These are phyloP conservation scores for Oncopodura yosiiana DNA, from an alignment of 1,140 invertebrate species.

Conservation along the genomic window DNA sequence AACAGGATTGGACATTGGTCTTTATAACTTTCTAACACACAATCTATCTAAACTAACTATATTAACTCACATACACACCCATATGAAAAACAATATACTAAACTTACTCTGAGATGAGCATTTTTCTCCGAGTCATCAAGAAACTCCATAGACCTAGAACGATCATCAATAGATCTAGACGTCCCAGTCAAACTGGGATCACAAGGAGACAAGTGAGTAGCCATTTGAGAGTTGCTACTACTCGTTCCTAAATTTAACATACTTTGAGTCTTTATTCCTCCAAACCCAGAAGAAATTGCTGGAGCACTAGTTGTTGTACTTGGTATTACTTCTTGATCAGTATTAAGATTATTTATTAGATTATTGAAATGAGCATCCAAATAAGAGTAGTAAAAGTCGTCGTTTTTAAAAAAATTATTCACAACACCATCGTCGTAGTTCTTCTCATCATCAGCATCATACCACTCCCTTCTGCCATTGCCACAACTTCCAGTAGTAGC, in stretches of 20 bases:
- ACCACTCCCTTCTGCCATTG: too few relatives aligned
- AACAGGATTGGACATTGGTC: not conserved
- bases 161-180: slow-evolving; percentile 18
- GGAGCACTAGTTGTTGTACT: too few relatives aligned
- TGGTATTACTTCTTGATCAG: too few relatives aligned
- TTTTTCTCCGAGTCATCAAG: slow-evolving; percentile 28
- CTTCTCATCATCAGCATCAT: too few relatives aligned
- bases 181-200: slow-evolving; percentile 5
- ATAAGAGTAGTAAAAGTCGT: too few relatives aligned
- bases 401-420: too few relatives aligned
- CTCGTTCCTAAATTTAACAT: slow-evolving; percentile 19
- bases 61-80: not conserved
- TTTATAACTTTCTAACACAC: not conserved
- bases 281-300: too few relatives aligned
- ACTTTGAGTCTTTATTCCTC: slow-evolving; percentile 17
- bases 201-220: slow-evolving; percentile 8
- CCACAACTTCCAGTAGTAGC: too few relatives aligned
- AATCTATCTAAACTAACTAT: not conserved
- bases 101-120: slow-evolving; percentile 29
- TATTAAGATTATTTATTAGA: too few relatives aligned
- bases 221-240: slow-evolving; percentile 3
- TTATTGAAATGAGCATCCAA: too few relatives aligned
- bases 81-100: not conserved
- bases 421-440: too few relatives aligned
- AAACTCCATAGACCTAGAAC: slow-evolving; percentile 31